A percentile compares a stretch with the other conserved stretches of the same genome.
These are phyloP conservation scores for Caenorhabditis sp. DNA, from an alignment of 2,888 invertebrate genomes.

Conservation along the genomic window DNA sequence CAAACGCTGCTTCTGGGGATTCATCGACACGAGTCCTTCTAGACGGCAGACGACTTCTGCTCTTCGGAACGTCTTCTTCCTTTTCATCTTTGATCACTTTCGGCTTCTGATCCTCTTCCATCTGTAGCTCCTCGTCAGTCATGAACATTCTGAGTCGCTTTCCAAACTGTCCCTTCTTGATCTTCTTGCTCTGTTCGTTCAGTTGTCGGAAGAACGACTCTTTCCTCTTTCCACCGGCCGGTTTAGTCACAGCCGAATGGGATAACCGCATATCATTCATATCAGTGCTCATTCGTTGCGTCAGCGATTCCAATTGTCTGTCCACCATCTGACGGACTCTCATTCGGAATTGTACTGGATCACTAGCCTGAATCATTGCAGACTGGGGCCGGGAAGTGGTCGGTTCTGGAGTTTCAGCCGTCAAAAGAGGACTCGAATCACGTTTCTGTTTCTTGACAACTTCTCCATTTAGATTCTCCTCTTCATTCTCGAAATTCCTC, in stretches of 20 bases:
- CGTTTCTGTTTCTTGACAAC: constrained; percentile 1
- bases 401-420: constrained; percentile 2
- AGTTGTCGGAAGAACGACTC: constrained; percentile 37
- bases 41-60: constrained; percentile 41
- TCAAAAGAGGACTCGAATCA: too few relatives aligned
- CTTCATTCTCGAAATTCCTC: background rate
- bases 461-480: background rate
- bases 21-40: constrained; percentile 30
- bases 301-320: constrained; percentile 27
- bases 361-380: background rate
- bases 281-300: constrained; percentile 32
- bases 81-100: constrained; percentile 18
- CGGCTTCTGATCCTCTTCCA: background rate
- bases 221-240: constrained; percentile 18
- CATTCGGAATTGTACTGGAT: constrained; percentile 43
- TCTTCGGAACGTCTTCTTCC: constrained; percentile 28
- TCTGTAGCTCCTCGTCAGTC: background rate
- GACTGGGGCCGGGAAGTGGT: constrained; percentile 19
- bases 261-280: constrained; percentile 30
- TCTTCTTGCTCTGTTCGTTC: constrained; percentile 39
- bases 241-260: background rate
- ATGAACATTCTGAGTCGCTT: constrained; percentile 28
- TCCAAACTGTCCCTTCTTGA: constrained; percentile 5
- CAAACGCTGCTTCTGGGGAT: constrained; percentile 3
- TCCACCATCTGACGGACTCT: constrained; percentile 46